A percentile compares a stretch with the other conserved stretches of the same genome.
Conservation (phyloP, 1,140 invertebrate genomes). For the Drosophila athabasca region DNA sequence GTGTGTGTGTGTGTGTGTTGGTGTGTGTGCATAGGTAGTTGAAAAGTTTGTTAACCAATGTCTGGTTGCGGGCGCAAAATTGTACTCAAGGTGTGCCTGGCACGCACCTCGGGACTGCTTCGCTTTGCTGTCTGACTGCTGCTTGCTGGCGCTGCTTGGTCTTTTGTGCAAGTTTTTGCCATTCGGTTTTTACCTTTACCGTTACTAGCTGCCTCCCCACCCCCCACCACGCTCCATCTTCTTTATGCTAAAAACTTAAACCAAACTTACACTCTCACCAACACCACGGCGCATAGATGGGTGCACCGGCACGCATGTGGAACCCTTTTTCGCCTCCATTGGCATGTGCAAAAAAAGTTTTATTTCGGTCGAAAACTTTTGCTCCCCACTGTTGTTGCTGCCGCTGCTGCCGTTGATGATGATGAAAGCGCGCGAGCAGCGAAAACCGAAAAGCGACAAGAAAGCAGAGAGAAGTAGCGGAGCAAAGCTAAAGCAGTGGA, state of each 20-base stretch:
- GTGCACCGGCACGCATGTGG: slow-evolving; percentile 77
- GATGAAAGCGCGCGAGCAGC: slow-evolving; percentile 66
- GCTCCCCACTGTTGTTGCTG: slow-evolving; percentile 27
- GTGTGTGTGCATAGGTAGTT: slow-evolving; percentile 56
- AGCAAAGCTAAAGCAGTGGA: neutral
- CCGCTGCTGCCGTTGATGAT: slow-evolving; percentile 65
- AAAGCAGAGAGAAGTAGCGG: too few species aligned
- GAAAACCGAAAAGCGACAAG: slow-evolving; percentile 17
- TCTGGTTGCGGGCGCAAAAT: slow-evolving; percentile 71
- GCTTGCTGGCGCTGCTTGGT: slow-evolving; percentile 33
- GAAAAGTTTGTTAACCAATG: slow-evolving; percentile 80
- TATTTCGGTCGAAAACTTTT: slow-evolving; percentile 67
- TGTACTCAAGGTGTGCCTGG: slow-evolving; percentile 72
- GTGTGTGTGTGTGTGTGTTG: slow-evolving; percentile 9
- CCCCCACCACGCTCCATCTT: neutral
- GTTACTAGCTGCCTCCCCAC: slow-evolving; percentile 1
- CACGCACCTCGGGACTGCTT: slow-evolving; percentile 52
- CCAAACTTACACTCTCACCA: slow-evolving; percentile 58
- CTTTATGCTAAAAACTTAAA: slow-evolving; percentile 79
- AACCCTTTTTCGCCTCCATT: slow-evolving; percentile 69
- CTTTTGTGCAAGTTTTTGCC: slow-evolving; percentile 73
- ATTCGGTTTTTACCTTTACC: slow-evolving; percentile 28
- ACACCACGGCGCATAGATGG: slow-evolving; percentile 24
- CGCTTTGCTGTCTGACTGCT: slow-evolving; percentile 74
- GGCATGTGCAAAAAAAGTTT: slow-evolving; percentile 68